Evolutionary conservation across 2,797 vertebrate genomes (phyloP).

Genomic region (Onychomys leucogaster): DNA sequence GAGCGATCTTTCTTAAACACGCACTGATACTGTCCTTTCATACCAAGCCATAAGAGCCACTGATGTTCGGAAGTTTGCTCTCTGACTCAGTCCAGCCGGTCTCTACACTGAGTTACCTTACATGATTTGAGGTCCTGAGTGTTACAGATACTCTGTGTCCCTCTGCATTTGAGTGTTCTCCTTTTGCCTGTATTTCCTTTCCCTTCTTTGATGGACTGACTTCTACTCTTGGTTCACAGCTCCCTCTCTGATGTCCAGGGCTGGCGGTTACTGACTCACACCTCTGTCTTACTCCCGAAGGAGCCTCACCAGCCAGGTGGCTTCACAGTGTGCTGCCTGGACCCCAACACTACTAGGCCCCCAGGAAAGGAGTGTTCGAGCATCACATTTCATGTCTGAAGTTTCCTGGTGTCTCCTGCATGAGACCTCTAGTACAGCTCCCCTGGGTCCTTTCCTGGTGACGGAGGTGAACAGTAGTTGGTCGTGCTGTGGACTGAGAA

Average conservation of each 20-base stretch:
- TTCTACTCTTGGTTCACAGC: too few relatives aligned
- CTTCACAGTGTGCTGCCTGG: background rate
- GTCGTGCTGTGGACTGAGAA: background rate
- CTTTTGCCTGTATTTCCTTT: background rate
- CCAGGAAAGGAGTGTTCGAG: background rate
- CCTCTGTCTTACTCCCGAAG: background rate
- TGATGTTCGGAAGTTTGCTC: background rate
- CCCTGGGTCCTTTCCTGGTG: background rate
- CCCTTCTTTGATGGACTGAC: background rate
- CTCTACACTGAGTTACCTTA: background rate
- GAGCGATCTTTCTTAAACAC: background rate
- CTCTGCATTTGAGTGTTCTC: background rate
- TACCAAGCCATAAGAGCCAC: too few relatives aligned
- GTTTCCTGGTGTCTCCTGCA: background rate
- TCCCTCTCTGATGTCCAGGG: background rate
- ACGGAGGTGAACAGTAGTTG: background rate
- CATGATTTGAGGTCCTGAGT: background rate
- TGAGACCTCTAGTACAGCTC: background rate
- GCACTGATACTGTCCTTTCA: background rate
- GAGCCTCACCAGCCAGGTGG: rapidly evolving
- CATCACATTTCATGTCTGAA: background rate
- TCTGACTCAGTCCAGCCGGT: background rate
- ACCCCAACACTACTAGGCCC: background rate
- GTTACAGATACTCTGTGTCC: background rate
- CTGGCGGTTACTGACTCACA: background rate